phyloP scores from a whole-genome alignment of 2,113 vertebrate genomes.

The Eulemur macaco region DNA sequence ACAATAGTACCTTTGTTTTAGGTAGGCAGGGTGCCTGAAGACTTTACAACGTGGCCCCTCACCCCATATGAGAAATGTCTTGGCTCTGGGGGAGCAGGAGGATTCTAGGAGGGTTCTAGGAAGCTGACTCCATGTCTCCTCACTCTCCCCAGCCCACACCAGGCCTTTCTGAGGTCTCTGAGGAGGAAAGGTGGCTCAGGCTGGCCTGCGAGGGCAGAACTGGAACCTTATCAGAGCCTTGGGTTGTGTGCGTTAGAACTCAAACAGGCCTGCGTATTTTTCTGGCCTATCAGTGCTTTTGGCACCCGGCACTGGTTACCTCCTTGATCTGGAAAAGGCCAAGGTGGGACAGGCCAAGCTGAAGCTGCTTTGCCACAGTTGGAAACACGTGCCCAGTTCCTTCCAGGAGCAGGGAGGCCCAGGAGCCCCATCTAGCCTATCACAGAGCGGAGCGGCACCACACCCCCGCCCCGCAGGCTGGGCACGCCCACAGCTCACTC shows the following conservation, averaged over 20 bases:
- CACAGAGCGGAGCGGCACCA: neutral
- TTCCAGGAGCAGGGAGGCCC: neutral
- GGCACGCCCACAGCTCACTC: neutral
- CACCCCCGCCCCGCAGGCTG: neutral
- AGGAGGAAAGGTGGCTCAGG: neutral
- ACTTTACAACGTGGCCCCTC: neutral
- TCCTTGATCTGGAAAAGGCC: neutral
- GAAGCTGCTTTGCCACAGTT: constrained; percentile 45
- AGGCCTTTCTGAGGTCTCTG: neutral
- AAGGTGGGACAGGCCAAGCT: constrained; percentile 29
- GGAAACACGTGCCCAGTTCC: constrained; percentile 67
- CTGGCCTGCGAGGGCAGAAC: neutral
- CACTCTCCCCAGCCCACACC: neutral
- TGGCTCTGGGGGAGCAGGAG: neutral
- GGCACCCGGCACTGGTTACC: constrained; percentile 15
- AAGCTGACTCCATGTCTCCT: neutral
- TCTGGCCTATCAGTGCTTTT: constrained; percentile 52
- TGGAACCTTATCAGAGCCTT: neutral
- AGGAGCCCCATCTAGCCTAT: constrained; percentile 30
- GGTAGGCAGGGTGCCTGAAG: neutral
- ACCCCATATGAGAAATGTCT: neutral
- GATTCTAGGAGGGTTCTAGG: neutral
- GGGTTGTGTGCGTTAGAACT: neutral
- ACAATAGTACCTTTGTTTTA: constrained; percentile 52
- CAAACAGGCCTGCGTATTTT: constrained; percentile 34